Evolutionary conservation across 1,140 invertebrate species (phyloP).

Genomic region (Halesus radiatus): DNA sequence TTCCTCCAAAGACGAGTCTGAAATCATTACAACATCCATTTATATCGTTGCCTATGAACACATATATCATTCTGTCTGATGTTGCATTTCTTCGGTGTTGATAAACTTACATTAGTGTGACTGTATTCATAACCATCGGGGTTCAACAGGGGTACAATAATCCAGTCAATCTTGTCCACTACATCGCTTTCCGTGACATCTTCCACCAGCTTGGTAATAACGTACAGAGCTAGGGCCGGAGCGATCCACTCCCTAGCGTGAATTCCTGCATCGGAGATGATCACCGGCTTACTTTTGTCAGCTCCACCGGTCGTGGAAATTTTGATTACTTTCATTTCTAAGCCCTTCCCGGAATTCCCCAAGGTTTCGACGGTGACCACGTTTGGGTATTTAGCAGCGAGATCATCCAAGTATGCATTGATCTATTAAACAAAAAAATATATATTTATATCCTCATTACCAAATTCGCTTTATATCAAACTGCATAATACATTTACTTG

Average conservation of each 20-base stretch:
- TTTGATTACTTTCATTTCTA: constrained; percentile 70
- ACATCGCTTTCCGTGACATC: constrained; percentile 68
- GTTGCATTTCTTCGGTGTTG: constrained; percentile 65
- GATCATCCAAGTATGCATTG: constrained; percentile 67
- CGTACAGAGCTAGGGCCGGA: constrained; percentile 74
- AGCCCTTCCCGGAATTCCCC: constrained; percentile 68
- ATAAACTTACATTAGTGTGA: constrained; percentile 66
- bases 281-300: constrained; percentile 74
- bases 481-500: no score
- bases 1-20: constrained; percentile 72
- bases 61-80: no score
- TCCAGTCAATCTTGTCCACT: constrained; percentile 76
- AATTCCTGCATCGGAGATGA: constrained; percentile 72
- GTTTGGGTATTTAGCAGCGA: constrained; percentile 65
- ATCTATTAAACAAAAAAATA: constrained; percentile 62
- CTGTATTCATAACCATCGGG: constrained; percentile 80
- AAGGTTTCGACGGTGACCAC: constrained; percentile 64
- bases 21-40: background rate
- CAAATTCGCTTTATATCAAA: no score
- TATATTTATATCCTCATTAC: no score
- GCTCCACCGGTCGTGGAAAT: constrained; percentile 75
- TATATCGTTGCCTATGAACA: background rate
- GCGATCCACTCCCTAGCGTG: constrained; percentile 83
- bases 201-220: constrained; percentile 74
- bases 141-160: constrained; percentile 77